These are phyloP conservation scores for Parnassius orleans DNA, from an alignment of 2,888 invertebrate species.

Conservation along the genomic window DNA sequence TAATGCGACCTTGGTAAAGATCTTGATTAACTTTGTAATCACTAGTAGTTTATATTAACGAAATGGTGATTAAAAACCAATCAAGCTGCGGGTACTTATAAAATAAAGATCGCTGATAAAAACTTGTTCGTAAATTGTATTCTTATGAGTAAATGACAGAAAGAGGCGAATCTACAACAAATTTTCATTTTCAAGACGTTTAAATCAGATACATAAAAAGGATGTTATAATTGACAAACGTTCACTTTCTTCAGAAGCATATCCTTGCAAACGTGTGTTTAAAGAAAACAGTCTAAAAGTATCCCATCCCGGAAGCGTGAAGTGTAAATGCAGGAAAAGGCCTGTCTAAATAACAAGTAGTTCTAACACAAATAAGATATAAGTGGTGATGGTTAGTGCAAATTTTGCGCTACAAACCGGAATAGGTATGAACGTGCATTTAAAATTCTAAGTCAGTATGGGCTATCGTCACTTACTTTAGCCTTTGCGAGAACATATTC, in stretches of 20 bases:
- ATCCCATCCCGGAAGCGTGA: constrained; percentile 6
- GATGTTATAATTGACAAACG: too few relatives aligned
- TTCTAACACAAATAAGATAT: constrained; percentile 16
- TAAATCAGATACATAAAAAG: too few relatives aligned
- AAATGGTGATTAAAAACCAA: constrained; percentile 16
- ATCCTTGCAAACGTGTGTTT: background rate
- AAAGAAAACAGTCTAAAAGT: constrained; percentile 6
- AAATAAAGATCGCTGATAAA: constrained; percentile 2
- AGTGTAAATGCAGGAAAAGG: constrained; percentile 11
- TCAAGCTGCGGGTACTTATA: constrained; percentile 9
- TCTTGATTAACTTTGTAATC: constrained; percentile 23
- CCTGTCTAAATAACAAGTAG: constrained; percentile 12
- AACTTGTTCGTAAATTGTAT: constrained; percentile 1
- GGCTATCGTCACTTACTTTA: constrained; percentile 44
- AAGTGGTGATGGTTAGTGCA: constrained; percentile 22
- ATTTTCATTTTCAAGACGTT: too few relatives aligned
- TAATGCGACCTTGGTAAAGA: constrained; percentile 41
- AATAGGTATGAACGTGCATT: constrained; percentile 26
- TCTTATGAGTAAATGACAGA: background rate
- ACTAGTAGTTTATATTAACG: constrained; percentile 13
- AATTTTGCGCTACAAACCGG: constrained; percentile 31
- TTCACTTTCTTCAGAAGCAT: too few relatives aligned
- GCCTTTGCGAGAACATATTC: constrained; percentile 58
- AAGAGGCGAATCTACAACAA: background rate
- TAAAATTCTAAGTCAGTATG: constrained; percentile 42